Evolutionary conservation across 2,113 vertebrate genomes (phyloP).

Genomic region (Istiophorus platypterus): DNA sequence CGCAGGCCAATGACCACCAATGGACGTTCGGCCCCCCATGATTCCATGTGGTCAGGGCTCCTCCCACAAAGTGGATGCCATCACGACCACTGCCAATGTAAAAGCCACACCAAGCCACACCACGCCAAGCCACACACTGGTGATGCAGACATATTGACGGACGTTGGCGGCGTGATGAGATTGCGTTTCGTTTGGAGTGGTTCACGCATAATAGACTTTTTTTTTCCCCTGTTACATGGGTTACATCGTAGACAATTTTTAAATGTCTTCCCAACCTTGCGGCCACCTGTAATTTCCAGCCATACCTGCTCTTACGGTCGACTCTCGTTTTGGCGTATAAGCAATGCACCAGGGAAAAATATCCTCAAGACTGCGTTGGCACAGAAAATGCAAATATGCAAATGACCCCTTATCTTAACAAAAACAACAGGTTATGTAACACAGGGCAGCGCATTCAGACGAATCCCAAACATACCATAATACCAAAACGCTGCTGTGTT

Average conservation of each 20-base stretch:
- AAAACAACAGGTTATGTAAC: conserved; percentile 35
- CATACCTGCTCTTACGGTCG: not conserved
- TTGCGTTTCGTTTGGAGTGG: not conserved
- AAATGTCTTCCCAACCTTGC: not conserved
- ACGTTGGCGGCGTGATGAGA: not conserved
- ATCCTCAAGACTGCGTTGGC: not conserved
- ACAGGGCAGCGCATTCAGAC: not conserved
- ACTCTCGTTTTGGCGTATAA: not conserved
- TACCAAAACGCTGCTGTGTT: not conserved
- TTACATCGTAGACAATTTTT: not conserved
- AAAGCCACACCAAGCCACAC: conserved; percentile 1
- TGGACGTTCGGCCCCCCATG: conserved; percentile 35
- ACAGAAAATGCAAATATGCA: conserved; percentile 11
- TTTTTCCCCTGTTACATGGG: not conserved
- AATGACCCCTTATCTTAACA: conserved; percentile 6
- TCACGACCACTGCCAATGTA: conserved; percentile 23
- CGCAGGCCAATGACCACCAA: not conserved
- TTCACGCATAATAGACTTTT: not conserved
- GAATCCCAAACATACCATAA: not conserved
- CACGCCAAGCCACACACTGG: conserved; percentile 13
- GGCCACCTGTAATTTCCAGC: not conserved
- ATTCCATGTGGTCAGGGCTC: no score
- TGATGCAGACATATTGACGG: no score
- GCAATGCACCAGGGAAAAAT: conserved; percentile 6
- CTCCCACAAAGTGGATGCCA: not conserved